These are phyloP conservation scores for Eurytoma adleriae DNA, from an alignment of 2,888 invertebrate genomes.

Conservation along the genomic window DNA sequence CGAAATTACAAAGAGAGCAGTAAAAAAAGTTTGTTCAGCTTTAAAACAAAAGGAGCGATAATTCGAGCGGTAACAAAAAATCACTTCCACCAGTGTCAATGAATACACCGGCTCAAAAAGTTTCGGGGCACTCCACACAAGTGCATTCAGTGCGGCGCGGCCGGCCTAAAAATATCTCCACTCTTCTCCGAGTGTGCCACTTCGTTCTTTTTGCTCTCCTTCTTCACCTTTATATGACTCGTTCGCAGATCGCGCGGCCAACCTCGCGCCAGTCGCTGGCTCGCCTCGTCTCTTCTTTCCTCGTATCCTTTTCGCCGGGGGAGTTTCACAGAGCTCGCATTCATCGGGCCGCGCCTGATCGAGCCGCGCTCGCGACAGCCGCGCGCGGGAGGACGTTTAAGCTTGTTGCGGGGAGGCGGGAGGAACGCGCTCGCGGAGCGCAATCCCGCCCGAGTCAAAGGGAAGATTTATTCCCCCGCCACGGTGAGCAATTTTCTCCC, in stretches of 20 bases:
- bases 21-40: no score
- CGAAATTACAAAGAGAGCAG: no score
- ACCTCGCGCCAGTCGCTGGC: not conserved
- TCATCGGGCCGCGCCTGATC: not conserved
- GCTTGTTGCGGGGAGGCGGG: conserved; percentile 32
- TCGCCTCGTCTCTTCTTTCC: not conserved
- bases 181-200: conserved; percentile 33
- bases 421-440: conserved; percentile 26
- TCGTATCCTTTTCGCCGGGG: not conserved
- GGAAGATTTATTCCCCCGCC: conserved; percentile 47
- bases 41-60: no score
- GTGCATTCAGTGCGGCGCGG: conserved; percentile 25
- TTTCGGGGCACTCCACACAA: conserved; percentile 28
- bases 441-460: conserved; percentile 41
- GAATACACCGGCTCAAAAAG: conserved; percentile 38
- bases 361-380: conserved; percentile 17
- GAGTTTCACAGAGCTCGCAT: conserved; percentile 11
- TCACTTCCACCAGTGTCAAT: conserved; percentile 30
- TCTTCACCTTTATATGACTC: conserved; percentile 20
- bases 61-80: not conserved
- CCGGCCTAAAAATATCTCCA: conserved; percentile 44
- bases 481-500: conserved; percentile 37
- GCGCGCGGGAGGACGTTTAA: conserved; percentile 28
- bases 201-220: conserved; percentile 22
- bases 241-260: conserved; percentile 8